Percentiles rank a stretch among this genome's conserved stretches.
Evolutionary conservation across 2,888 invertebrate genomes (phyloP).

Genomic region (Diarsia brunnea): DNA sequence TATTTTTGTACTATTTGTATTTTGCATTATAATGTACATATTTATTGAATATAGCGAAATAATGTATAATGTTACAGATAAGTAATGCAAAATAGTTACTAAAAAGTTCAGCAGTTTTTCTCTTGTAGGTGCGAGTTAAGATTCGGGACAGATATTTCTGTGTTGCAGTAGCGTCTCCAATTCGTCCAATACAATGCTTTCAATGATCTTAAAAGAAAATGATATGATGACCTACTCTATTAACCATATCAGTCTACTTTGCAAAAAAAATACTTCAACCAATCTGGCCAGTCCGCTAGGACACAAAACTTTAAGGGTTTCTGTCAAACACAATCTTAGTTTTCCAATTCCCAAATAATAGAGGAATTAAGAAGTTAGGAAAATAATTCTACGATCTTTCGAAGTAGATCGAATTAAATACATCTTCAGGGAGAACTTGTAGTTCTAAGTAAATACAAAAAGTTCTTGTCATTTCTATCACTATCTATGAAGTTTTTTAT

Average conservation of each 20-base stretch:
- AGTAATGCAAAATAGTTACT: background rate
- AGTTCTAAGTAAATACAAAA: background rate
- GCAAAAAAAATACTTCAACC: background rate
- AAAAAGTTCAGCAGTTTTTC: background rate
- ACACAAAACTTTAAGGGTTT: slow-evolving; percentile 27
- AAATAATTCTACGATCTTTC: background rate
- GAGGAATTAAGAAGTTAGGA: slow-evolving; percentile 17
- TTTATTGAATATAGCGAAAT: background rate
- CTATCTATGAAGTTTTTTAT: no score
- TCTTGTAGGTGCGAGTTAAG: no score
- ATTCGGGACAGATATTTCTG: background rate
- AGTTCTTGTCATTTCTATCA: background rate
- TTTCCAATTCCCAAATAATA: slow-evolving; percentile 24
- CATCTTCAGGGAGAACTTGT: background rate
- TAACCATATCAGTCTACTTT: background rate
- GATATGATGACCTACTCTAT: background rate
- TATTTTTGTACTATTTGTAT: no score
- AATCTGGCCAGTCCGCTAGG: background rate
- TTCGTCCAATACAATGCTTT: background rate
- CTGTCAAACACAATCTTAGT: slow-evolving; percentile 32
- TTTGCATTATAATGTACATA: no score
- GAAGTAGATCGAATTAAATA: background rate
- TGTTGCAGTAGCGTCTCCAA: background rate
- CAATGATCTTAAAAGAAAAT: background rate
- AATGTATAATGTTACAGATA: background rate